Evolutionary conservation across 2,888 invertebrate species (phyloP).

Genomic region (Rotaria magnacalcarata): DNA sequence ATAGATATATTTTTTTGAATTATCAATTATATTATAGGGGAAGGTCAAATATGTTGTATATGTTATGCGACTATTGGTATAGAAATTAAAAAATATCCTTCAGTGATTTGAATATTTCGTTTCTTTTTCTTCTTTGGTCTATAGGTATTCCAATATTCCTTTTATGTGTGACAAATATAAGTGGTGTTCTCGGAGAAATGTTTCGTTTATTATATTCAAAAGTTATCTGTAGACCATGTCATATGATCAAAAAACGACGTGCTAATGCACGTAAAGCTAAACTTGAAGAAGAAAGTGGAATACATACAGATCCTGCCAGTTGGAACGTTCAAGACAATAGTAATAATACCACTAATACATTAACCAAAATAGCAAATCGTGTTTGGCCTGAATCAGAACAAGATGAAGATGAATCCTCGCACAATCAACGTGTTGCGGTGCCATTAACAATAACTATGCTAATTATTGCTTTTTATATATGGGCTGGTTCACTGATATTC

Average conservation of each 20-base stretch:
- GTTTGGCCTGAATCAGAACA: constrained; percentile 35
- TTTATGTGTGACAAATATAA: constrained; percentile 62
- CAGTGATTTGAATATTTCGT: no score
- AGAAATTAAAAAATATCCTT: background rate
- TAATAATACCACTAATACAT: background rate
- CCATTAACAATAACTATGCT: constrained; percentile 58
- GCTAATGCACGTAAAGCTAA: background rate
- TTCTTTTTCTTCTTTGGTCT: background rate
- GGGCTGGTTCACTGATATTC: constrained; percentile 57
- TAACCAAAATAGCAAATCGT: background rate
- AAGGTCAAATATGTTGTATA: constrained; percentile 59
- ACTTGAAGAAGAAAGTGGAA: background rate
- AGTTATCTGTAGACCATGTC: constrained; percentile 38
- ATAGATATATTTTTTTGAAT: background rate
- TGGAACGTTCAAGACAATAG: background rate
- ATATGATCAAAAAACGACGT: constrained; percentile 34
- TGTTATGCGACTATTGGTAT: constrained; percentile 59
- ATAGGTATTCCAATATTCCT: constrained; percentile 61
- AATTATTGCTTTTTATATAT: constrained; percentile 57
- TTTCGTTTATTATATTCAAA: constrained; percentile 61
- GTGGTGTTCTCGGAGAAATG: constrained; percentile 62
- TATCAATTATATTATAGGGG: constrained; percentile 26
- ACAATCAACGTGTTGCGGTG: constrained; percentile 55
- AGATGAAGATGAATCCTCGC: constrained; percentile 53
- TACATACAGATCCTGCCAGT: background rate